Evolutionary conservation across 2,113 vertebrate species (phyloP).

Genomic region (Trichechus manatus): DNA sequence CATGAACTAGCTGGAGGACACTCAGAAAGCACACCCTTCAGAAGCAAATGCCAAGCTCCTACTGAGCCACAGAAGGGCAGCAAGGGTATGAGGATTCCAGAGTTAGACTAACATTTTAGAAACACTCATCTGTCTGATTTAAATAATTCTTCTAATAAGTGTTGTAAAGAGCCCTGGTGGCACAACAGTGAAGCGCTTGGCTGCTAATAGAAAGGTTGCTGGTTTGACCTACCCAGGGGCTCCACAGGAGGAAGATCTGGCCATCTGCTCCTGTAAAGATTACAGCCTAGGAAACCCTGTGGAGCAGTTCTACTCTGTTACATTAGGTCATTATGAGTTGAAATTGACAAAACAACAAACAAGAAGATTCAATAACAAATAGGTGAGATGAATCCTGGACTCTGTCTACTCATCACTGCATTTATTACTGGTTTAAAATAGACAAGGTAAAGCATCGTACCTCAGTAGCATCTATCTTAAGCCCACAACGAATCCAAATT

Average conservation of each 20-base stretch:
- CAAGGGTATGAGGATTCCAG: not conserved
- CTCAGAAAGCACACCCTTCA: not conserved
- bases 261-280: not conserved
- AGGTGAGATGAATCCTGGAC: not conserved
- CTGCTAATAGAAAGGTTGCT: not conserved
- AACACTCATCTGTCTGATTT: not conserved
- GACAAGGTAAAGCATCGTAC: not conserved
- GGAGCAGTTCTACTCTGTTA: not conserved
- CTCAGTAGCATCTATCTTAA: not conserved
- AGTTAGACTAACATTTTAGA: not conserved
- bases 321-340: not conserved
- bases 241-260: not conserved
- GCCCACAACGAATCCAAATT: not conserved
- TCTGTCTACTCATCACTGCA: not conserved
- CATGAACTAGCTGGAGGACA: conserved; percentile 16
- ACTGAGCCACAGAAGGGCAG: not conserved
- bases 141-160: not conserved
- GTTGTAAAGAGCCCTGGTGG: not conserved
- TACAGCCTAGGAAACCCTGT: not conserved
- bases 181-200: not conserved
- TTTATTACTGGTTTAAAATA: not conserved
- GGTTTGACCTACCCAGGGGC: not conserved
- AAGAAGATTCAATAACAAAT: not conserved
- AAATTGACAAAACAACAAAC: not conserved
- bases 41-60: not conserved